Base-by-base conservation (phyloP, 2,888 invertebrate genomes). In the Epistrophe grossulariae region DNA sequence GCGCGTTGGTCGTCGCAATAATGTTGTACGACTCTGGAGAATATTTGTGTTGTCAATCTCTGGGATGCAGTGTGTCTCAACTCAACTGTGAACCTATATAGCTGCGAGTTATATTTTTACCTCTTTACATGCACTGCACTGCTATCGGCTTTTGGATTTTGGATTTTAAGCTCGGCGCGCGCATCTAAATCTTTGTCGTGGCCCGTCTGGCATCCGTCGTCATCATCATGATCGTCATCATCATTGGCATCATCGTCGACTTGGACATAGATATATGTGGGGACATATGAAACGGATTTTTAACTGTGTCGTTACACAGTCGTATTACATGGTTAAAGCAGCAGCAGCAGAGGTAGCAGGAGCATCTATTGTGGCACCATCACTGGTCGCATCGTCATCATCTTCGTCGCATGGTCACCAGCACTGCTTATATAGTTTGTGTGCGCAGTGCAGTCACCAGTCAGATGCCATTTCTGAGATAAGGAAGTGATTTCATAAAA, bases 401-500 rank as follows among this genome's bases (percentile, higher is more conserved):
- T 79, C 72, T 40, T 57, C 68, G 40, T 83, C 48, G 57, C 57
- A 52, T 77, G 28, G 59, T 71, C 76, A 55, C 57, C 43, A n/a
- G n/a, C n/a, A 52, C 17, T 62, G 60, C 43, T 62, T n/a, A n/a
- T n/a, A n/a, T n/a, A 74, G 55, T 60, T n/a, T 80, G 64, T 55
- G 45, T 45, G 70, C 57, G 76, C 59, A 60, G 79, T 78, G 72
- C 59, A 68, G 79, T 78, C 72, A 79, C 79, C 72, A 77, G 84
- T 77, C 84, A 88, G 88, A 88, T 88, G 84, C 88, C 79, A 88
- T 84, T 88, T 84, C 80, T 73, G 62, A 73, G 88, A 88, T 88
- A 88, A 88, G 87, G 85, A 87, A 88, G 82, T 87, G 85, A 82
- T 87, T 88, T 85, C 87, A 83, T 87, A 87, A 83, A 87, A 83